phyloP scores from a whole-genome alignment of 1,140 invertebrate genomes.

The Nautilus pompilius region DNA sequence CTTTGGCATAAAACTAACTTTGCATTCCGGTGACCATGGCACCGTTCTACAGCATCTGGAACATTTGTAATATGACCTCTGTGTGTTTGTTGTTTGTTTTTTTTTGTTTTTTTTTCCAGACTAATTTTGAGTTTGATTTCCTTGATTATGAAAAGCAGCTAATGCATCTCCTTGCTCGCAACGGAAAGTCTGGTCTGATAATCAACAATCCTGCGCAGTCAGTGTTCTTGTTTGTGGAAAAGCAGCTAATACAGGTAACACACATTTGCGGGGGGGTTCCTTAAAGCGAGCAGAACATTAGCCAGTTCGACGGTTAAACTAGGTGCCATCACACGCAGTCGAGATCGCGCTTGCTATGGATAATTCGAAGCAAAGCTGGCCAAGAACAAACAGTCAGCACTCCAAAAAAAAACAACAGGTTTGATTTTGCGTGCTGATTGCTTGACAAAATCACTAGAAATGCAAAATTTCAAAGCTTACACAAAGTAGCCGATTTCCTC shows the following conservation, averaged over 20 bases:
- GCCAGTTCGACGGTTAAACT: neutral
- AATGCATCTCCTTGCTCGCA: constrained; percentile 33
- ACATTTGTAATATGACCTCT: neutral
- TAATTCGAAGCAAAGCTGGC: neutral
- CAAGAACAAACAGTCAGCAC: neutral
- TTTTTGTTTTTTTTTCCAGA: constrained; percentile 22
- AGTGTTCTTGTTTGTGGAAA: constrained; percentile 50
- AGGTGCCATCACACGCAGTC: neutral
- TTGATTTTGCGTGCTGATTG: neutral
- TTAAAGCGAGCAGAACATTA: too few relatives aligned
- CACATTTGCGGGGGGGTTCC: too few relatives aligned
- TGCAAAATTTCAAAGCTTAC: too few relatives aligned
- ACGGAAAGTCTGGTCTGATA: constrained; percentile 42
- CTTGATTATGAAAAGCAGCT: constrained; percentile 48
- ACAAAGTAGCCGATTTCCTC: too few relatives aligned
- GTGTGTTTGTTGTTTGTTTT: too few relatives aligned
- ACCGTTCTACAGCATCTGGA: neutral
- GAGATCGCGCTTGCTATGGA: neutral
- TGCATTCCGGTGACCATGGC: neutral
- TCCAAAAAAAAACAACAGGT: neutral
- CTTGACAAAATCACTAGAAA: neutral
- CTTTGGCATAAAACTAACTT: too few relatives aligned
- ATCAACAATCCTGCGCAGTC: constrained; percentile 48
- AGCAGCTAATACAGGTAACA: constrained; percentile 43
- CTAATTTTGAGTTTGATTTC: constrained; percentile 29